phyloP scores from a whole-genome alignment of 2,888 invertebrate genomes.

The Polymixis lichenea region DNA sequence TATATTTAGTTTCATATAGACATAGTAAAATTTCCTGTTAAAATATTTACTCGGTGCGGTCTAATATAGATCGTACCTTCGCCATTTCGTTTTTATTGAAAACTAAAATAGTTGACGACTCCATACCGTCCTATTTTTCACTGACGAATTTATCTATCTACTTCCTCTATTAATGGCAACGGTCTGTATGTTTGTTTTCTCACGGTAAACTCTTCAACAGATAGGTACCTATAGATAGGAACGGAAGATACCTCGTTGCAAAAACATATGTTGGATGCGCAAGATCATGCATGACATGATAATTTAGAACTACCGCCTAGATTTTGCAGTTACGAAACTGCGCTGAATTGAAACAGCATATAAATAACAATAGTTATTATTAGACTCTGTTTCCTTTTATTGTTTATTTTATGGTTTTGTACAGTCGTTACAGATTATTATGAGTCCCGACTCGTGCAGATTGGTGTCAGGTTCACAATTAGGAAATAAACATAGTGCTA shows the following conservation, averaged over 20 bases:
- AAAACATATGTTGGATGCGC: constrained; percentile 23
- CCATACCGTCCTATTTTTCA: not conserved
- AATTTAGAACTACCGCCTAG: constrained; percentile 43
- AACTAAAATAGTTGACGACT: constrained; percentile 42
- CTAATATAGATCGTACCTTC: constrained; percentile 36
- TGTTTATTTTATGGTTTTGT: constrained; percentile 56
- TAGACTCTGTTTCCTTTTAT: constrained; percentile 55
- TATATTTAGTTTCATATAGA: constrained; percentile 61
- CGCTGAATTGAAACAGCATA: constrained; percentile 46
- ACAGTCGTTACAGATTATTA: constrained; percentile 44
- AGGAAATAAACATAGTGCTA: constrained; percentile 37
- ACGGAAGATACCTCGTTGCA: constrained; percentile 16
- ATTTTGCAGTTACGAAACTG: constrained; percentile 51
- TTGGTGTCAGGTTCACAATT: constrained; percentile 48
- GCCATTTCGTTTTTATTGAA: constrained; percentile 24
- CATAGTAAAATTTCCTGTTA: constrained; percentile 57
- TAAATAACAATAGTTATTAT: constrained; percentile 55
- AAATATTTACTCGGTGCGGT: constrained; percentile 36
- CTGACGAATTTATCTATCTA: not conserved
- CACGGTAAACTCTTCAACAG: constrained; percentile 1
- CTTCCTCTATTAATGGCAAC: constrained; percentile 31
- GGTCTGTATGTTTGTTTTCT: constrained; percentile 28
- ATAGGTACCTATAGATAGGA: constrained; percentile 1
- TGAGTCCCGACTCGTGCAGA: constrained; percentile 25
- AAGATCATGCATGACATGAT: constrained; percentile 41